These are phyloP conservation scores for Geodia barretti DNA, from an alignment of 37 sponge, comb jelly and placozoan species.

Conservation along the genomic window DNA sequence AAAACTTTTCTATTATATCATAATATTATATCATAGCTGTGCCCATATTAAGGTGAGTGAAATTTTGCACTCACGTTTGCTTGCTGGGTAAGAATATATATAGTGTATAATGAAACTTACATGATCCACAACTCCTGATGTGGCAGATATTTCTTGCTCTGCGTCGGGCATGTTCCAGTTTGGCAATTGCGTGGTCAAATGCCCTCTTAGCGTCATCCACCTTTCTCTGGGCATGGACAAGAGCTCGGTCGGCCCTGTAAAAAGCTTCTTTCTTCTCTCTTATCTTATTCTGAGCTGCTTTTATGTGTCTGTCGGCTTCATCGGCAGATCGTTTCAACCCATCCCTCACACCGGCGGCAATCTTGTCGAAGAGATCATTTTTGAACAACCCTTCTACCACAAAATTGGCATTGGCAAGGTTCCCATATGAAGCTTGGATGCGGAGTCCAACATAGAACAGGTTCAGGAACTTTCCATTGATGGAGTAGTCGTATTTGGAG, in stretches of 20 bases:
- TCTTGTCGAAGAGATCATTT: not conserved
- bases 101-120: too few species aligned
- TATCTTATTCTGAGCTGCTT: constrained; percentile 10
- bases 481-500: not conserved
- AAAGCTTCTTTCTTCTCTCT: not conserved
- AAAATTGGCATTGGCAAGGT: constrained; percentile 5
- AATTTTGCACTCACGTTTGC: too few species aligned
- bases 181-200: too few species aligned
- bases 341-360: not conserved
- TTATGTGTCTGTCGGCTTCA: not conserved
- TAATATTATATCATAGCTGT: too few species aligned
- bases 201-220: not conserved
- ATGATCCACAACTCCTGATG: too few species aligned
- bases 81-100: too few species aligned
- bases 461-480: constrained; percentile 14
- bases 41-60: too few species aligned
- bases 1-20: too few species aligned
- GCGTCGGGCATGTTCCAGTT: too few species aligned
- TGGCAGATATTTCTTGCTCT: too few species aligned
- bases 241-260: too few species aligned
- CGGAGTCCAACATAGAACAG: constrained; percentile 7
- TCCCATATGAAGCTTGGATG: constrained; percentile 2
- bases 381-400: constrained; percentile 1
- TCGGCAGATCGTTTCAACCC: not conserved
- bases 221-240: constrained; percentile 4